These are phyloP conservation scores for Pangasius mekongensis DNA, from an alignment of 2,797 vertebrate species.

Conservation along the genomic window DNA sequence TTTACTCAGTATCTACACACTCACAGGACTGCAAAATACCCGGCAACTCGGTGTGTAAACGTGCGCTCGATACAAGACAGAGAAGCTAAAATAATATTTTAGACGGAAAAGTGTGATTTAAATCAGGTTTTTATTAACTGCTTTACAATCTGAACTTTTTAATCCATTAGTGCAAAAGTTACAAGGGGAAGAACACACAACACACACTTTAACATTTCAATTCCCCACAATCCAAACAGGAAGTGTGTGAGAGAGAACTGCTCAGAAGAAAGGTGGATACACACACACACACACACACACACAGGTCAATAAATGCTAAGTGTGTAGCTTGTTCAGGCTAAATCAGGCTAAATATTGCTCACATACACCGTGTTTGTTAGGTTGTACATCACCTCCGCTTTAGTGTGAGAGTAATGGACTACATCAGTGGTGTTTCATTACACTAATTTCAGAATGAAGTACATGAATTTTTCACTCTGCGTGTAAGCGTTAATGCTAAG, in stretches of 20 bases:
- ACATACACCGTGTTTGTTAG: not conserved
- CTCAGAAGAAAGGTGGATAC: not conserved
- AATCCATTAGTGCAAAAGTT: conserved; percentile 32
- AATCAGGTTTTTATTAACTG: not conserved
- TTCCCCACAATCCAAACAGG: not conserved
- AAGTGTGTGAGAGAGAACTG: not conserved
- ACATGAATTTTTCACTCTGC: not conserved
- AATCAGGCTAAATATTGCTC: not conserved
- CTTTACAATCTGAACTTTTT: not conserved
- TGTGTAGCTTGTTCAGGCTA: not conserved
- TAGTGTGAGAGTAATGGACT: not conserved
- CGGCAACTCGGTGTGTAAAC: not conserved
- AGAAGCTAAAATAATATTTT: too few relatives aligned
- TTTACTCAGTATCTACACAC: not conserved
- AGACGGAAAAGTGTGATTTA: not conserved
- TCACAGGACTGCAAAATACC: not conserved
- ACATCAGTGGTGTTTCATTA: not conserved
- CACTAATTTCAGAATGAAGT: not conserved
- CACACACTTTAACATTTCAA: not conserved
- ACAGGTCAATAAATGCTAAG: not conserved
- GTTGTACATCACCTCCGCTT: not conserved
- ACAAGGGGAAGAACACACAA: not conserved
- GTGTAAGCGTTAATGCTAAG: not conserved
- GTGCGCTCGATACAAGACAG: not conserved
- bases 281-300: not conserved